These are phyloP conservation scores for Redunca redunca DNA, from an alignment of 2,113 vertebrate genomes.

Conservation along the genomic window DNA sequence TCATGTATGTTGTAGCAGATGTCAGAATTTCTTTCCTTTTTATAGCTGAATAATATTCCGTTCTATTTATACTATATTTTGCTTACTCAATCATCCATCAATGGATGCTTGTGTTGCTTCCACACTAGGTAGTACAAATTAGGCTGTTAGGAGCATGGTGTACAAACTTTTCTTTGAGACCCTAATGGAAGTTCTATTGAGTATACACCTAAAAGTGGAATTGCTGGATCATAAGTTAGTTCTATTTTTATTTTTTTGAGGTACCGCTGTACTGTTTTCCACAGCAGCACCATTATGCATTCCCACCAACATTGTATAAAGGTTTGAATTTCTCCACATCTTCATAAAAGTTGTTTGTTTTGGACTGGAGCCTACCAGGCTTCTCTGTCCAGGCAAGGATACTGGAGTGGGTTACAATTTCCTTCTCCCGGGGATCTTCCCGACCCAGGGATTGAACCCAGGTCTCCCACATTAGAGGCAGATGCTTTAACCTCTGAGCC, in stretches of 20 bases:
- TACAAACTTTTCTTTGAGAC: not conserved
- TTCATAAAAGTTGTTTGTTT: not conserved
- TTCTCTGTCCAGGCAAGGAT: too few species aligned
- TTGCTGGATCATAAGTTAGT: not conserved
- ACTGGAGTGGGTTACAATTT: too few species aligned
- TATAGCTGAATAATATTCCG: not conserved
- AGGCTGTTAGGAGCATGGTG: not conserved
- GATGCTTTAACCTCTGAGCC: too few species aligned
- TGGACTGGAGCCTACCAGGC: too few species aligned
- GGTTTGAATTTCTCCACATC: not conserved
- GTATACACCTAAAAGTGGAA: not conserved
- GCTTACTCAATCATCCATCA: not conserved
- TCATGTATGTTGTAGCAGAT: not conserved
- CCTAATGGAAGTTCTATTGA: not conserved
- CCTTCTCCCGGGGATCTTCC: too few species aligned
- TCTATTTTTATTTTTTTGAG: not conserved
- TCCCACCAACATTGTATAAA: not conserved
- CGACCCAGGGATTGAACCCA: fast-evolving
- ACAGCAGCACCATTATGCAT: not conserved
- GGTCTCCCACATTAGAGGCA: too few species aligned
- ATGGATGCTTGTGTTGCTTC: not conserved
- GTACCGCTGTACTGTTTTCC: not conserved
- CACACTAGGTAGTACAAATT: not conserved
- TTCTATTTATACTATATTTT: not conserved
- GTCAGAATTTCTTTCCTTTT: not conserved